Evolutionary conservation across 2,888 invertebrate genomes (phyloP).

Genomic region (Oscheius myriophilus): DNA sequence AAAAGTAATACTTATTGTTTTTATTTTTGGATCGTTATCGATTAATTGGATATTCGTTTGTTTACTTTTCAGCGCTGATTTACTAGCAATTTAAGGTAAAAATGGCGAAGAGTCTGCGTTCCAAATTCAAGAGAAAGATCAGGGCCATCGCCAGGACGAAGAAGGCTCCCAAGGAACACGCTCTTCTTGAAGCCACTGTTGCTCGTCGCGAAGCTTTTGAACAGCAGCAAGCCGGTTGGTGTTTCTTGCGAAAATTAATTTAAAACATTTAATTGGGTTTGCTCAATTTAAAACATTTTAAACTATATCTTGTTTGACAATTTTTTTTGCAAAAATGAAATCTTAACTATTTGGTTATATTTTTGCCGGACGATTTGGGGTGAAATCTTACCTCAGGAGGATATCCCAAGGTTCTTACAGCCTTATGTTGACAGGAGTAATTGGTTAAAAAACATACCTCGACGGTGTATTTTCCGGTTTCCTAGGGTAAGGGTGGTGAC

Average conservation of each 20-base stretch:
- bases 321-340: too few species aligned
- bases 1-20: background rate
- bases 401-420: too few species aligned
- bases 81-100: background rate
- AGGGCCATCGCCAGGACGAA: constrained; percentile 51
- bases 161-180: constrained; percentile 50
- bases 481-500: too few species aligned
- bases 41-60: background rate
- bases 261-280: background rate
- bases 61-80: background rate
- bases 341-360: too few species aligned
- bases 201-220: constrained; percentile 42
- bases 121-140: constrained; percentile 59
- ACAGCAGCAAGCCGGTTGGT: constrained; percentile 37
- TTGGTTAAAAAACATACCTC: too few species aligned
- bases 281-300: background rate
- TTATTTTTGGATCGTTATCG: background rate
- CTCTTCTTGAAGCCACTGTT: constrained; percentile 41
- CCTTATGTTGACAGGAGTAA: too few species aligned
- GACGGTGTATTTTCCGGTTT: too few species aligned
- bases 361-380: too few species aligned
- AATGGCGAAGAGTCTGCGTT: constrained; percentile 60
- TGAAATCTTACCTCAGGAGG: too few species aligned
- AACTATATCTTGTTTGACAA: too few species aligned
- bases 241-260: background rate